Evolutionary conservation across 1,140 invertebrate species (phyloP), one percentile per base, ranked within the genome.

Genomic region (Heliothis virescens): DNA sequence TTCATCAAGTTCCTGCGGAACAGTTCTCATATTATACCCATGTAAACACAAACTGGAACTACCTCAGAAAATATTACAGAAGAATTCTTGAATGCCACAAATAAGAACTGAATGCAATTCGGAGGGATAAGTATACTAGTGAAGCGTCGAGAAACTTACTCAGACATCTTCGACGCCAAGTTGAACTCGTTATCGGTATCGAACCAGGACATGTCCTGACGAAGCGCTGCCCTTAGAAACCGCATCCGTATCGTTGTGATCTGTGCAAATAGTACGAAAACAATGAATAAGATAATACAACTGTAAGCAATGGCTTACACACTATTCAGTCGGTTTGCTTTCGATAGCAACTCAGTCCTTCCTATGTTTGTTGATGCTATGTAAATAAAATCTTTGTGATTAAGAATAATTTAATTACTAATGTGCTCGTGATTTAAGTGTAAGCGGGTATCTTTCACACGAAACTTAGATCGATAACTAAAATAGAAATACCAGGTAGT

Each of bases 201-300:
- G 91, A 98, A 99, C 98, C 98, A 99, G 15, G 96, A 95, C 95
- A 99, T 98, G 85, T 99, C 98, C 91, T 99, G 98, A 26, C 97
- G 95, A 16, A 99, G 95, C 0, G 98, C 96, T 2, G 97, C 95
- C 83, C 96, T 95, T 4, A 98, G 95, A 85, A 98, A 98, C 82
- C 95, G 93, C 79, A 95, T 95, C 53, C 97, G 95, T 59, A 98
- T 97, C 81, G 96, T 95, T 47, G 96, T 96, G 1, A 98, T 97
- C 94, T 98, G 96, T n/a, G 26, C 48, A 59, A 26, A 18, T 65
- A 26, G 57, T 2, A 60, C 5, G 16, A 16, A 41, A 41, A 41
- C 3, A n/a, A 55, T n/a, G 12, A 55, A 15, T 16, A 55, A 55
- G 53, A 16, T 55, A n/a, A n/a, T 4, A 5, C 16, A 16, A 55